phyloP scores from a whole-genome alignment of 2,113 vertebrate species.

The Eulacestoma nigropectus region DNA sequence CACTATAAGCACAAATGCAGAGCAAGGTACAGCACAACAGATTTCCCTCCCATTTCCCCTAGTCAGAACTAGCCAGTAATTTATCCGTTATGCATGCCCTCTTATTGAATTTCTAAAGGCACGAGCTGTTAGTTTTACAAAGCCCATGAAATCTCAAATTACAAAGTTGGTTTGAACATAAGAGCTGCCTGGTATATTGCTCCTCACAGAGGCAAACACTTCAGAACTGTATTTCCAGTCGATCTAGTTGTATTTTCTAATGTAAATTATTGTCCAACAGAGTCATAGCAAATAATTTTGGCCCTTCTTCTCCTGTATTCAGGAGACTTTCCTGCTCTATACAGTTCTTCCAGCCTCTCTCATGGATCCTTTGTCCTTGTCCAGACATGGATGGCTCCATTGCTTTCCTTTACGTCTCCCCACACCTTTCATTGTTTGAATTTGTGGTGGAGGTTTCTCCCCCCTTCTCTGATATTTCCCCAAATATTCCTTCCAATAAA shows the following conservation, averaged over 20 bases:
- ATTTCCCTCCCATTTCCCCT: background rate
- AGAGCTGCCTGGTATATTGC: background rate
- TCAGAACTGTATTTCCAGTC: background rate
- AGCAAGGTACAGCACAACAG: background rate
- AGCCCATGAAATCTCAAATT: background rate
- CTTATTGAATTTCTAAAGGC: background rate
- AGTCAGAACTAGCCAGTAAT: background rate
- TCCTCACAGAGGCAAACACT: background rate
- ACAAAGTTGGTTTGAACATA: background rate
- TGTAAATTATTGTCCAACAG: background rate
- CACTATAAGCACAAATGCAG: rapidly evolving
- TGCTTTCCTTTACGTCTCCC: rapidly evolving
- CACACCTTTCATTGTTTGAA: background rate
- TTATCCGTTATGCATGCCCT: background rate
- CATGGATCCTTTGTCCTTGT: background rate
- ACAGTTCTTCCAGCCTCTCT: background rate
- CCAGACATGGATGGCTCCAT: background rate
- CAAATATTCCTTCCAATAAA: background rate
- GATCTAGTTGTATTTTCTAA: background rate
- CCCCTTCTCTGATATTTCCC: background rate
- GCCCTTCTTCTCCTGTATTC: background rate
- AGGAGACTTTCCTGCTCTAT: background rate
- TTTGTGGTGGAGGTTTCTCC: background rate
- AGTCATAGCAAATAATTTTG: background rate
- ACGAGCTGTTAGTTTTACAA: background rate